Evolutionary conservation across 37 sponge, comb jelly and placozoan species (phyloP).

Genomic region (Lycopodina hypogea): DNA sequence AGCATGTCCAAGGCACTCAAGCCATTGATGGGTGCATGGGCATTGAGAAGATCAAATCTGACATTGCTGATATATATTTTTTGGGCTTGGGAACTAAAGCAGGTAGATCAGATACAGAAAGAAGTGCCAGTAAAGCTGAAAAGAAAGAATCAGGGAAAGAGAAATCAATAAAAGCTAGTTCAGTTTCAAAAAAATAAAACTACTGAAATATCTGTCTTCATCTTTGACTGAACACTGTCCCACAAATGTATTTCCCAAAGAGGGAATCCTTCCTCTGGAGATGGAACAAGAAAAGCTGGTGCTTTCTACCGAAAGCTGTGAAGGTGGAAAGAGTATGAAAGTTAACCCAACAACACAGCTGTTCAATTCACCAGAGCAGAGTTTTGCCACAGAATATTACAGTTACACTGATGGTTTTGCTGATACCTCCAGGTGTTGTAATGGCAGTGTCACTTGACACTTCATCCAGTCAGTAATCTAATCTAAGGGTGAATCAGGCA

Average conservation of each 20-base stretch:
- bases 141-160: slow-evolving; percentile 15
- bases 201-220: slow-evolving; percentile 9
- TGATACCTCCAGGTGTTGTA: background rate
- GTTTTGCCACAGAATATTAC: background rate
- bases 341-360: background rate
- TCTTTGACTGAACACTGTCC: background rate
- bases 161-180: slow-evolving; percentile 14
- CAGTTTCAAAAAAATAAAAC: slow-evolving; percentile 28
- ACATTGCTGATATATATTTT: slow-evolving; percentile 38
- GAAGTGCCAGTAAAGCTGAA: background rate
- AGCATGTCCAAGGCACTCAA: slow-evolving; percentile 74
- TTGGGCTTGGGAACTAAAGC: slow-evolving; percentile 28
- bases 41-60: slow-evolving; percentile 66
- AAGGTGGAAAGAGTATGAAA: background rate
- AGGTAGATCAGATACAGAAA: background rate
- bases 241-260: background rate
- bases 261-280: background rate
- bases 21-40: slow-evolving; percentile 71
- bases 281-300: background rate
- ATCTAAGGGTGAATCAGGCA: background rate
- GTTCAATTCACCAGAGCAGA: background rate
- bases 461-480: too few relatives aligned
- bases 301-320: too few relatives aligned
- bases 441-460: too few relatives aligned
- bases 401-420: background rate